Evolutionary conservation across 2,888 invertebrate species (phyloP).

Genomic region (Fragum whitleyi): DNA sequence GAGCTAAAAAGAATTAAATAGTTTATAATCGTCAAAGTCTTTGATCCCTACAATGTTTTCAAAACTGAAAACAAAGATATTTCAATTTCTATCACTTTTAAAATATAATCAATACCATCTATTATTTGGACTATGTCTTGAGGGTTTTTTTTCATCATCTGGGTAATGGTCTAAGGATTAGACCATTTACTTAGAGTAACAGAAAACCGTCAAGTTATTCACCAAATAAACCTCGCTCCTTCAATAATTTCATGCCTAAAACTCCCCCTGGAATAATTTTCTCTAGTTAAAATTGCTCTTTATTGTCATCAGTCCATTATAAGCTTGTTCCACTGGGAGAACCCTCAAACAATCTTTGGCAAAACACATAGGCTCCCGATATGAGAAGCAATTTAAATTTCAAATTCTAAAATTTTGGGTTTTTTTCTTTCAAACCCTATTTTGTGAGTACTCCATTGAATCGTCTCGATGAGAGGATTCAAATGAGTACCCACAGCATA

Average conservation of each 20-base stretch:
- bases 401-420: too few relatives aligned
- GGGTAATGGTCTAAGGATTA: not conserved
- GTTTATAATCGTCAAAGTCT: not conserved
- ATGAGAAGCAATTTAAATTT: too few relatives aligned
- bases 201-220: too few relatives aligned
- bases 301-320: constrained; percentile 26
- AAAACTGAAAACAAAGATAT: not conserved
- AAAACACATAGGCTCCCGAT: too few relatives aligned
- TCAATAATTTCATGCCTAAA: constrained; percentile 24
- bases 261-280: constrained; percentile 11
- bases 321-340: constrained; percentile 5
- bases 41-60: not conserved
- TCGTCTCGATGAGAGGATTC: too few relatives aligned
- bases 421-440: too few relatives aligned
- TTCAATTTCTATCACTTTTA: not conserved
- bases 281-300: constrained; percentile 23
- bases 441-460: too few relatives aligned
- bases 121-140: too few relatives aligned
- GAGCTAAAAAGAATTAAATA: too few relatives aligned
- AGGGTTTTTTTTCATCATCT: too few relatives aligned
- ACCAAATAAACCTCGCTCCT: not conserved
- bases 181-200: too few relatives aligned
- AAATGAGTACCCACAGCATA: too few relatives aligned
- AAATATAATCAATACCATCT: not conserved
- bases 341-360: constrained; percentile 8